phyloP scores from a whole-genome alignment of 2,797 vertebrate genomes.

The Thunnus albacares region DNA sequence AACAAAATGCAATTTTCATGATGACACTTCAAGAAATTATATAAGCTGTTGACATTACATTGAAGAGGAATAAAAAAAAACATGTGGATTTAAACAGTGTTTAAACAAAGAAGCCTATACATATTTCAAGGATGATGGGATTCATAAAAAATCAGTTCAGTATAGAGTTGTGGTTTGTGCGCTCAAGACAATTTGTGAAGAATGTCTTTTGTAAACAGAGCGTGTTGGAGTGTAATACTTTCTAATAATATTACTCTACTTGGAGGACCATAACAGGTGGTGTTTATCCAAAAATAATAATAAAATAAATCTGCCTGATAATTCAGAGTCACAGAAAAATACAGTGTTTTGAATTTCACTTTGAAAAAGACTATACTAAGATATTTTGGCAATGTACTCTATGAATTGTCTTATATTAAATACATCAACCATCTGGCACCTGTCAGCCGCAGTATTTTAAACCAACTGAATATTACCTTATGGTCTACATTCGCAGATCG shows the following conservation, averaged over 20 bases:
- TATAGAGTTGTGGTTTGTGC: not conserved
- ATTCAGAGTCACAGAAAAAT: constrained; percentile 22
- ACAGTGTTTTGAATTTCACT: not conserved
- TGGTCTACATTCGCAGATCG: constrained; percentile 11
- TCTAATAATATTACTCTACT: constrained; percentile 10
- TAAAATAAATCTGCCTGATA: constrained; percentile 18
- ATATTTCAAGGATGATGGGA: constrained; percentile 11
- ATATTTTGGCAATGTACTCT: not conserved
- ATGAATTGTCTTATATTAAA: not conserved
- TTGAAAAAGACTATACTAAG: constrained; percentile 24
- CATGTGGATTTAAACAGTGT: constrained; percentile 1
- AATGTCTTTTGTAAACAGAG: not conserved
- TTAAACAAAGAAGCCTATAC: not conserved
- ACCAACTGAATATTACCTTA: not conserved
- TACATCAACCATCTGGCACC: constrained; percentile 40
- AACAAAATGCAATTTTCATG: constrained; percentile 14
- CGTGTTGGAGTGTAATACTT: not conserved
- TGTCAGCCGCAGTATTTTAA: not conserved
- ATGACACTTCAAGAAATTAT: constrained; percentile 16
- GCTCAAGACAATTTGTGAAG: not conserved
- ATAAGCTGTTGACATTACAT: constrained; percentile 8
- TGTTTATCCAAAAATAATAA: constrained; percentile 47
- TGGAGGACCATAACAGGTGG: constrained; percentile 37
- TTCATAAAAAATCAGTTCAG: not conserved
- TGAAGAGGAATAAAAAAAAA: constrained; percentile 1